These are phyloP conservation scores for Drosophila pruinosa DNA, from an alignment of 1,140 invertebrate genomes.

Conservation along the genomic window DNA sequence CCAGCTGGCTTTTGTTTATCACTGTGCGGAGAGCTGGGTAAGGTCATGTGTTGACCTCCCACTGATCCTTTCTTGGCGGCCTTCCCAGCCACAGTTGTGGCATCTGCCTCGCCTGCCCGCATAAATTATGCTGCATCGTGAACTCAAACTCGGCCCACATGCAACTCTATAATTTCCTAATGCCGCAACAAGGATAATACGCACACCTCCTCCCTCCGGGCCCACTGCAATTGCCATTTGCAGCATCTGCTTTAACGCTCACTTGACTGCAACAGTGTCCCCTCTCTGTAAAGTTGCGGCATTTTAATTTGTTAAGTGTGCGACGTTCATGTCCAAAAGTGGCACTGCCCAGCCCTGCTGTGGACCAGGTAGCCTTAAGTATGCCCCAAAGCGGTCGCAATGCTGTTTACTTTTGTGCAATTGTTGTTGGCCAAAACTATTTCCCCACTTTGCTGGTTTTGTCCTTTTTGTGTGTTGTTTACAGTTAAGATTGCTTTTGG, in stretches of 20 bases:
- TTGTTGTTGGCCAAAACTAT: slow-evolving; percentile 49
- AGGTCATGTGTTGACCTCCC: slow-evolving; percentile 19
- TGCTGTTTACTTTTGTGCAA: slow-evolving; percentile 51
- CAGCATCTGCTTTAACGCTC: slow-evolving; percentile 27
- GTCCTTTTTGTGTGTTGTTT: slow-evolving; percentile 4
- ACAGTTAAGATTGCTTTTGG: neutral
- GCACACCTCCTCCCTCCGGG: neutral
- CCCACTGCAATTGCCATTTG: slow-evolving; percentile 7
- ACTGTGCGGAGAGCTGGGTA: neutral
- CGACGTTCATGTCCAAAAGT: slow-evolving; percentile 33
- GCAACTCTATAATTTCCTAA: slow-evolving; percentile 50
- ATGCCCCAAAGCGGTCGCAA: slow-evolving; percentile 54
- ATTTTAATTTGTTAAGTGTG: slow-evolving; percentile 76
- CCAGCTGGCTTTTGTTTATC: slow-evolving; percentile 51
- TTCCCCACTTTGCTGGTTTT: slow-evolving; percentile 2
- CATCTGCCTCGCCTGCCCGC: slow-evolving; percentile 17
- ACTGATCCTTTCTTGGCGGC: neutral
- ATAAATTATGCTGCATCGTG: slow-evolving; percentile 50
- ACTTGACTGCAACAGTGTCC: slow-evolving; percentile 37
- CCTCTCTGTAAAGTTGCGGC: slow-evolving; percentile 37
- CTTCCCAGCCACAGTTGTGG: neutral
- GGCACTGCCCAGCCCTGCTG: slow-evolving; percentile 20
- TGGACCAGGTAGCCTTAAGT: slow-evolving; percentile 26
- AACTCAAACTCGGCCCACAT: slow-evolving; percentile 14
- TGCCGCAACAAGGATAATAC: slow-evolving; percentile 44